Evolutionary conservation across 1,140 invertebrate genomes (phyloP).

Genomic region (Cydia strobilella): DNA sequence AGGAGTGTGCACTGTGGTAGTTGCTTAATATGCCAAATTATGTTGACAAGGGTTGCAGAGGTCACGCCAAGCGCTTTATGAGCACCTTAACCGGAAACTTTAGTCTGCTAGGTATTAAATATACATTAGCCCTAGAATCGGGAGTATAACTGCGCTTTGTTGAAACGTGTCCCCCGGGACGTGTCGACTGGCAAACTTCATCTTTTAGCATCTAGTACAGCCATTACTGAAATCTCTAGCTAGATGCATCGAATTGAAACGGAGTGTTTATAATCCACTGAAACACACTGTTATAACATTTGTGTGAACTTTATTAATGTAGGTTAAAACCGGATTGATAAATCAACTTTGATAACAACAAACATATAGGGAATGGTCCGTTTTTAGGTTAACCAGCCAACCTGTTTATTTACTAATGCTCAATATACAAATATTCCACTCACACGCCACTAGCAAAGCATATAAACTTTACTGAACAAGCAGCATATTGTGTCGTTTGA

Average conservation of each 20-base stretch:
- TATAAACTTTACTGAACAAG: too few relatives aligned
- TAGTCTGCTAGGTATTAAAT: conserved; percentile 19
- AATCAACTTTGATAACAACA: too few relatives aligned
- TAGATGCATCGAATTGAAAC: conserved; percentile 14
- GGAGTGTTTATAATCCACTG: background rate
- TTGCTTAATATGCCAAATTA: conserved; percentile 50
- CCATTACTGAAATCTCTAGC: background rate
- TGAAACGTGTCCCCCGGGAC: conserved; percentile 13
- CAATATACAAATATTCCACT: too few relatives aligned
- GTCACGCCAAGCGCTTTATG: conserved; percentile 47
- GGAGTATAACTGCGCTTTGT: conserved; percentile 30
- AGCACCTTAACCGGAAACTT: conserved; percentile 36
- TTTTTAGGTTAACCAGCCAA: too few relatives aligned
- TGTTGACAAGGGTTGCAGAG: conserved; percentile 48
- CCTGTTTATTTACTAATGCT: too few relatives aligned
- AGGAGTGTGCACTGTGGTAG: conserved; percentile 40
- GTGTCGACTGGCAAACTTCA: conserved; percentile 5
- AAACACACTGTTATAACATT: background rate
- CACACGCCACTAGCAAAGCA: too few relatives aligned
- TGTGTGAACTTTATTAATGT: too few relatives aligned
- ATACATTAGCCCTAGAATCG: conserved; percentile 28
- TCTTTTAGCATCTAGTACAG: conserved; percentile 6
- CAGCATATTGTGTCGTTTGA: too few relatives aligned
- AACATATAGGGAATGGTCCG: too few relatives aligned
- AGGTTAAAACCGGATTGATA: too few relatives aligned